Base-by-base conservation (phyloP, 2,113 vertebrate species). In the Atrichornis clamosus region DNA sequence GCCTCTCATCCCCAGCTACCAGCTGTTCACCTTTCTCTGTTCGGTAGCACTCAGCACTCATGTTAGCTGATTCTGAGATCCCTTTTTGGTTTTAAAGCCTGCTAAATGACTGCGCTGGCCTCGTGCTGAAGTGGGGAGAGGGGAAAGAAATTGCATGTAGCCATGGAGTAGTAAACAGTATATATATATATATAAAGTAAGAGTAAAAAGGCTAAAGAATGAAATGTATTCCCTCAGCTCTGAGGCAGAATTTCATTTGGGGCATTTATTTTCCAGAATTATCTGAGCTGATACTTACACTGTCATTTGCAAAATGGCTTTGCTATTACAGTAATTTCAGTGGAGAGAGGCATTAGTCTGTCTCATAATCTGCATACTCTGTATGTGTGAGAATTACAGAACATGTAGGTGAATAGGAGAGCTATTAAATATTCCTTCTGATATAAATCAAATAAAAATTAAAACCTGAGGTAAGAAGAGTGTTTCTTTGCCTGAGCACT, bases 221-320 rank as follows among this genome's bases (percentile, higher is more conserved):
- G 70, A 96, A 95, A 94, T 69, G 22, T 46, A 92, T 84, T 97
- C 74, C 62, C 39, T 68, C 21, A 92, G 52, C 75, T 97, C 90
- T 97, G 92, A 97, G 92, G 76, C 83, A 91, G 82, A 76, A 91
- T 95, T 97, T 98, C 84, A 94, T 97, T 96, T 96, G 80, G 50
- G 68, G 59, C 74, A 95, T 98, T 98, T 97, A 97, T 98, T 97
- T 97, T 94, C 77, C 9, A 50, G 87, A 96, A 96, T 96, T 96
- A 96, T 96, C 96, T 96, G 84, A 96, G 70, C 81, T 96, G 89
- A 87, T 95, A 84, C 90, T 92, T 95, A 76, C 35, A 80, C 63
- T 97, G 94, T 92, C 95, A 96, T 98, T 97, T 97, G 95, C 94
- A 97, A 96, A 97, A 94, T 73, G 76, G 58, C 68, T 96, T 97